Conservation (phyloP, 2,113 vertebrate species). For the Rhabdomys dilectus region DNA sequence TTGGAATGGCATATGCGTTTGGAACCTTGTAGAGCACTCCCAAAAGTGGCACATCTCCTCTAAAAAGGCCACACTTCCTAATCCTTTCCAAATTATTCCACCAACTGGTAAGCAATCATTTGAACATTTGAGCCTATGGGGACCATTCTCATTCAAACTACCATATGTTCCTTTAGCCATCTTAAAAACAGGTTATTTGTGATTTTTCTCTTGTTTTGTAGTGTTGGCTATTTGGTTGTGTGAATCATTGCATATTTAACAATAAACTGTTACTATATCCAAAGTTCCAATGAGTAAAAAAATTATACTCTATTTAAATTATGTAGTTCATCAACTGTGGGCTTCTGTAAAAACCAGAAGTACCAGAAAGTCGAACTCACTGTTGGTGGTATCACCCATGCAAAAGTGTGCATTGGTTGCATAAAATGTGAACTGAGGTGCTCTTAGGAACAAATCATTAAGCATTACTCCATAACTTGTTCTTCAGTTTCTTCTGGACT, state of each 20-base stretch:
- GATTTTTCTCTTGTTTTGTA: not conserved
- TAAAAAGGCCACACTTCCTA: not conserved
- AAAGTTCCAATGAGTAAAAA: not conserved
- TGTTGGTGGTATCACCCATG: not conserved
- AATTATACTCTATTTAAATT: not conserved
- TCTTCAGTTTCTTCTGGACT: not conserved
- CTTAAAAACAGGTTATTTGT: not conserved
- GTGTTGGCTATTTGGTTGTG: not conserved
- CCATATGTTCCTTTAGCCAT: not conserved
- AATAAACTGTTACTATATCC: not conserved
- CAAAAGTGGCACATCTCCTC: not conserved
- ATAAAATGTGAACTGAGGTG: not conserved
- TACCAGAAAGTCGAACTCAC: not conserved
- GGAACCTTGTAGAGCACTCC: not conserved
- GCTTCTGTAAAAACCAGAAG: not conserved
- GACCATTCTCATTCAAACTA: not conserved
- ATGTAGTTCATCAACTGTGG: not conserved
- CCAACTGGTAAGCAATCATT: not conserved
- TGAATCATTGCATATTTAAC: not conserved
- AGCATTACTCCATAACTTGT: not conserved
- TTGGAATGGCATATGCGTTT: not conserved
- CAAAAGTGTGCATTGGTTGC: not conserved
- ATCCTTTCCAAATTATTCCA: not conserved
- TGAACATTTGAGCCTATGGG: not conserved
- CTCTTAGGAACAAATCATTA: not conserved